Conservation (phyloP, 2,797 vertebrate genomes). For the Xiphophorus birchmanni region DNA sequence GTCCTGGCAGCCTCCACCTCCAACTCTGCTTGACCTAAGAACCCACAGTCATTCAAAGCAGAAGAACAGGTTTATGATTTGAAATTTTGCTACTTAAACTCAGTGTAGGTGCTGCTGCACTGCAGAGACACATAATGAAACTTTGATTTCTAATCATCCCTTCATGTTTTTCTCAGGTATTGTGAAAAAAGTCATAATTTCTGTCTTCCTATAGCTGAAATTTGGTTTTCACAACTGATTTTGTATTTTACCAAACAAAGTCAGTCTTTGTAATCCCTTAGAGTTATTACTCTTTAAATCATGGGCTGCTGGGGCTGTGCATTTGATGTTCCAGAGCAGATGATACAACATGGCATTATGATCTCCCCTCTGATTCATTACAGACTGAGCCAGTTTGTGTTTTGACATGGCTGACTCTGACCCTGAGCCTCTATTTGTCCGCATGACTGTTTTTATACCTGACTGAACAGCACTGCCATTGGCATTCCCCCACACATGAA, state of each 20-base stretch:
- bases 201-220: not conserved
- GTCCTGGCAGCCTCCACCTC: not conserved
- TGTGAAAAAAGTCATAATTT: not conserved
- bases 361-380: slow-evolving; percentile 65
- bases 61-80: not conserved
- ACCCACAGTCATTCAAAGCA: not conserved
- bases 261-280: not conserved
- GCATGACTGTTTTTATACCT: slow-evolving; percentile 60
- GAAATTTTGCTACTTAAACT: not conserved
- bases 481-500: slow-evolving; percentile 48
- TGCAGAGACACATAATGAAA: not conserved
- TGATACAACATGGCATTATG: slow-evolving; percentile 55
- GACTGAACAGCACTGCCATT: slow-evolving; percentile 47
- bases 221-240: not conserved
- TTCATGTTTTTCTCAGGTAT: not conserved
- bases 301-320: slow-evolving; percentile 10
- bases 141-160: not conserved
- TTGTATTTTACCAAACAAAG: not conserved
- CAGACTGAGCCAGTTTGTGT: slow-evolving; percentile 57
- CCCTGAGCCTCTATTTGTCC: slow-evolving; percentile 49
- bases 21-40: not conserved
- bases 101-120: not conserved
- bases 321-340: slow-evolving; percentile 27
- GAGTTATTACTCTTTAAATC: slow-evolving; percentile 1
- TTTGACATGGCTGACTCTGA: slow-evolving; percentile 60